Evolutionary conservation across 2,113 vertebrate genomes (phyloP).

Genomic region (Ploceus nigricollis): DNA sequence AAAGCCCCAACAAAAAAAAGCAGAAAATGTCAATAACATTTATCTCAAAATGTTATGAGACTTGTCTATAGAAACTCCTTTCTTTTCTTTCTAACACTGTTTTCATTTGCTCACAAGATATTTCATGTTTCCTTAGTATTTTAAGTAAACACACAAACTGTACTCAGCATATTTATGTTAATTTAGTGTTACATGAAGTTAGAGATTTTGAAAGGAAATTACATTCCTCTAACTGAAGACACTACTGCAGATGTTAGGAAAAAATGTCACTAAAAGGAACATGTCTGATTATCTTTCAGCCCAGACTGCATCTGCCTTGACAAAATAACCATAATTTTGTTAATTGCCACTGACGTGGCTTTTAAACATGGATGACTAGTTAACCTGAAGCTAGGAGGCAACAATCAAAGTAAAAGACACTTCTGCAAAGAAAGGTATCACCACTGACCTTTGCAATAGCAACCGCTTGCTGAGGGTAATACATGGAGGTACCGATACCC

Average conservation of each 20-base stretch:
- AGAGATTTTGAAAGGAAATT: not conserved
- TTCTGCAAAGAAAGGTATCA: not conserved
- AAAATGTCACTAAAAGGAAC: not conserved
- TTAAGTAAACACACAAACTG: not conserved
- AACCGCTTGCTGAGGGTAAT: constrained; percentile 89
- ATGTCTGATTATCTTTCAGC: not conserved
- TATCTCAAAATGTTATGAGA: not conserved
- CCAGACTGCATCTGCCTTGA: not conserved
- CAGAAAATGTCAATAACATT: not conserved
- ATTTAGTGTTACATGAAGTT: not conserved
- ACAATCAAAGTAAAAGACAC: not conserved
- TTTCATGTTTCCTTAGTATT: not conserved
- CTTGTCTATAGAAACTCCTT: not conserved
- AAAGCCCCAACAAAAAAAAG: not conserved
- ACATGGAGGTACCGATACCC: constrained; percentile 85
- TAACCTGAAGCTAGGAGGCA: not conserved
- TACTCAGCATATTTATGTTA: not conserved
- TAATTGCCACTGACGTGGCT: not conserved
- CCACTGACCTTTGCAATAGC: constrained; percentile 81
- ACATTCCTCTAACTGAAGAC: not conserved
- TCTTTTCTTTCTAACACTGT: not conserved
- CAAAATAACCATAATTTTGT: not conserved
- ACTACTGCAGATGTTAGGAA: not conserved
- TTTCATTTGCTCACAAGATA: not conserved
- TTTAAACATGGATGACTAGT: not conserved